Conservation (phyloP, 2,888 invertebrate genomes). For the Spodoptera picta region DNA sequence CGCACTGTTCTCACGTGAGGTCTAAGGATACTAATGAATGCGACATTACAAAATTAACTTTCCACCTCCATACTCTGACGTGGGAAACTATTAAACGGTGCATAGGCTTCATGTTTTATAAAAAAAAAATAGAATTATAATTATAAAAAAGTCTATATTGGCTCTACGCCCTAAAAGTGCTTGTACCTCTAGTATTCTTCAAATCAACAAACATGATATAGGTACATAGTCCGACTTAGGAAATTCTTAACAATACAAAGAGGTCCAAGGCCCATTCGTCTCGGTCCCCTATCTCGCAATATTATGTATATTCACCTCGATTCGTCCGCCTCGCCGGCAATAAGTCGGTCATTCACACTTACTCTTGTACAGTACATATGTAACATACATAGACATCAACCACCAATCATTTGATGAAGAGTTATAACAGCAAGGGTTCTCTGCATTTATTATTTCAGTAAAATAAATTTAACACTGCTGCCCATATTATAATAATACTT, state of each 20-base stretch:
- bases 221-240: not conserved
- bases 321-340: not conserved
- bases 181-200: too few relatives aligned
- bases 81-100: not conserved
- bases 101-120: not conserved
- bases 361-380: not conserved
- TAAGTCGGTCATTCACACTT: not conserved
- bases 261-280: not conserved
- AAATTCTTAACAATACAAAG: conserved; percentile 2
- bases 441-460: too few relatives aligned
- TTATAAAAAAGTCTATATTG: too few relatives aligned
- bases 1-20: conserved; percentile 40
- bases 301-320: not conserved
- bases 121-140: too few relatives aligned
- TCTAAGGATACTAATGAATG: conserved; percentile 10
- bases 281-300: not conserved
- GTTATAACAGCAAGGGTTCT: too few relatives aligned
- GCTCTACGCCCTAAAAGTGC: too few relatives aligned
- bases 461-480: too few relatives aligned
- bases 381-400: not conserved
- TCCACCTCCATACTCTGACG: not conserved
- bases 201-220: too few relatives aligned
- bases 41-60: conserved; percentile 20
- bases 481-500: not conserved
- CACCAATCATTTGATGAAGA: too few relatives aligned